Conservation (phyloP, 2,888 invertebrate genomes). For the Frankliniella intonsa region DNA sequence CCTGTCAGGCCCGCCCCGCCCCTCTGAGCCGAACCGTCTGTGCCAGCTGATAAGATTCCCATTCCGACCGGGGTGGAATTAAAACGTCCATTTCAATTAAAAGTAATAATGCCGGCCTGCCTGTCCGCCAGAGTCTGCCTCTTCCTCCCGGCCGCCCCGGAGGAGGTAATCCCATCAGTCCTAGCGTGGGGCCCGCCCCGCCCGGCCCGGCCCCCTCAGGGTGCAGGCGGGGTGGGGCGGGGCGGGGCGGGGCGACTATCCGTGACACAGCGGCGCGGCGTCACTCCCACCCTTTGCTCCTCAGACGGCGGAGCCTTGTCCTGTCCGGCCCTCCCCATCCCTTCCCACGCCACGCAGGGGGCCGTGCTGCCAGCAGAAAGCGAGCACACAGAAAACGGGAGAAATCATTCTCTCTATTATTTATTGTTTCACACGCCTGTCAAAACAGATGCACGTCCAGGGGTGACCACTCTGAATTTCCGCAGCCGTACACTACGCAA, state of each 20-base stretch:
- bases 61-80: background rate
- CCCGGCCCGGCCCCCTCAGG: background rate
- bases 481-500: too few relatives aligned
- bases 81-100: constrained; percentile 25
- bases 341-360: too few relatives aligned
- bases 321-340: too few relatives aligned
- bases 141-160: background rate
- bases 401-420: too few relatives aligned
- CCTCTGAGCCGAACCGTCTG: too few relatives aligned
- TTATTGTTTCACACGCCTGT: too few relatives aligned
- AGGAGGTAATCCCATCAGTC: background rate
- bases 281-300: background rate
- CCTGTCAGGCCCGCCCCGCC: too few relatives aligned
- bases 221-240: background rate
- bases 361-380: too few relatives aligned
- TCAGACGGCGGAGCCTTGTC: background rate
- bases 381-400: too few relatives aligned
- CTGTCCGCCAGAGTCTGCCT: background rate
- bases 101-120: background rate
- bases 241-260: background rate
- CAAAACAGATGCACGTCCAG: too few relatives aligned
- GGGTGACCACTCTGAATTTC: too few relatives aligned
- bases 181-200: background rate
- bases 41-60: background rate
- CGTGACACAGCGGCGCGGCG: background rate